Evolutionary conservation across 2,888 invertebrate species (phyloP), one percentile per base, ranked within the genome.

Genomic region (Mythimna loreyi): DNA sequence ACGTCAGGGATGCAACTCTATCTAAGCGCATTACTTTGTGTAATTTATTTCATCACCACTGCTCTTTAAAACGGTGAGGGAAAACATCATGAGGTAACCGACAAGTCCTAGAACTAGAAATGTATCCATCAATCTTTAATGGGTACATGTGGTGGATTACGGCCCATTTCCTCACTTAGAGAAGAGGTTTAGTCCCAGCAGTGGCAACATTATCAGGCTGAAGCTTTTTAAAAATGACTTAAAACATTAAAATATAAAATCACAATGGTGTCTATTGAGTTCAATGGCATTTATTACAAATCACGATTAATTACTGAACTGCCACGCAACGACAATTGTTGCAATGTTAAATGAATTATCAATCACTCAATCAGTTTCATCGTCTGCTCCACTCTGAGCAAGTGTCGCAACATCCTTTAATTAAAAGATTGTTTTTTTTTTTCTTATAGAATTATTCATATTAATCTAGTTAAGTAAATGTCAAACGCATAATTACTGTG

Each of bases 371-470:
- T 62, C 73, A 47, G 45, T 50, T 21, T 28, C 21, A 25, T 16
- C 30, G n/a, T 56, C 45, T 40, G 43, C 43, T 45, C 50, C 11
- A 11, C 13, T 49, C 55, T 16, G 25, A 4, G 25, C 21, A 11
- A 59, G 13, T 77, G 36, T 60, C 23, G 72, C 33, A 78, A 72
- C 25, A 56, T 78, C 55, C 50, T 56, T 11, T 50, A 50, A 71
- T 78, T 50, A 64, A 43, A 59, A 43, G 1, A 28, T 23, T 30
- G 43, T 53, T 21, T 33, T 49, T 36, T 33, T 60, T 21, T 33
- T 21, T 8, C 33, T 16, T 25, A 8, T 6, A 19, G 28, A 52
- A 28, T n/a, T 28, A 28, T n/a, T 52, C 25, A 52, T 52, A 52
- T 52, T 1, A 19, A n/a, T 19, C 25, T 50, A 19, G 0, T 16